Evolutionary conservation across 2,888 invertebrate genomes (phyloP), one percentile per base, ranked within the genome.

Genomic region (Cosmopolites sordidus): DNA sequence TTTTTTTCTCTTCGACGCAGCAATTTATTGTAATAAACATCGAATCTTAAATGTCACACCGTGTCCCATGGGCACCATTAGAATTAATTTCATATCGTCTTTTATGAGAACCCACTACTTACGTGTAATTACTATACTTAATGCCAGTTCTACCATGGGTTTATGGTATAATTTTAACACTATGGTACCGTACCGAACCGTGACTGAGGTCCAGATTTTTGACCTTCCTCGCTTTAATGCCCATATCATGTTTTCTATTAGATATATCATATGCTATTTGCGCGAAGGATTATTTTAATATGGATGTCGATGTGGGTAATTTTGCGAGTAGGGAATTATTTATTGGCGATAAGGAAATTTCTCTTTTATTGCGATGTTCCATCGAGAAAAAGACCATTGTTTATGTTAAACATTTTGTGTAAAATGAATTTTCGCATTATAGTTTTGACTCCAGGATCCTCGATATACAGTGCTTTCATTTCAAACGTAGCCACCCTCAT

Each of bases 141-240:
- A 18, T 12, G 43, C 27, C 29, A 12, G 54, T 18, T 27, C 15
- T 40, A 49, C 33, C 42, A 55, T 43, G 37, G 47, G 39, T 55
- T 55, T 55, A 55, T 55, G 47, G 55, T 51, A 51, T 55, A 55
- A 55, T 55, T 51, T 55, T 51, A 54, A 50, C 54, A 54, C 54
- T 50, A 54, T 27, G 55, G 54, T 54, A 54, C 55, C 43, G 48
- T 55, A 55, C 43, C 33, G 47, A 18, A 38, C 51, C 51, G 55
- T 47, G 51, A 55, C 51, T 47, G 14, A 48, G 43, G 47, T 44
- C 50, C 55, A 51, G 55, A 55, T 55, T 55, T 55, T 51, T 55
- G 51, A 54, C 54, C 54, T 54, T 47, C 50, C 45, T 29, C 22
- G 30, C 18, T 41, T 46, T 51, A 51, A 46, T 51, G 51, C 46